phyloP scores from a whole-genome alignment of 2,797 vertebrate species.

The Silurus aristotelis region DNA sequence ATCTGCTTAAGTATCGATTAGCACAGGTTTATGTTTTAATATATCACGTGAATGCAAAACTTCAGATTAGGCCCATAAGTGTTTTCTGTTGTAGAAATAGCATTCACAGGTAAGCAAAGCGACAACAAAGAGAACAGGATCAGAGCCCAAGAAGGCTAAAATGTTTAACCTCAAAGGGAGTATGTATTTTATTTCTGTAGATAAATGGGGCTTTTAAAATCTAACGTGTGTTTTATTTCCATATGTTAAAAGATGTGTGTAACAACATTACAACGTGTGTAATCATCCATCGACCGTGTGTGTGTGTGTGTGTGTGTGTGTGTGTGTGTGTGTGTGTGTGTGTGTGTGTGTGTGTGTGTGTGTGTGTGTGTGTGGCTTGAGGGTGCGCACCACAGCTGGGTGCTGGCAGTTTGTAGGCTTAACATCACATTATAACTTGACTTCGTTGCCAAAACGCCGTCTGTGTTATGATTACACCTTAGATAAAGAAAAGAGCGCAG shows the following conservation, averaged over 20 bases:
- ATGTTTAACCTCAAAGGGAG: not conserved
- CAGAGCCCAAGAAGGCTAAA: not conserved
- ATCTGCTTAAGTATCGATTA: not conserved
- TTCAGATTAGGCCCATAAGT: not conserved
- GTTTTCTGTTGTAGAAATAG: not conserved
- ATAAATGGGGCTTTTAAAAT: not conserved
- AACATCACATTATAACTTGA: not conserved
- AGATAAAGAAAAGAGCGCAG: not conserved
- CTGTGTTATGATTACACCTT: not conserved
- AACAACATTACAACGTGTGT: not conserved
- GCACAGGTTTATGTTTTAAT: not conserved
- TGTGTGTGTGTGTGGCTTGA: too few species aligned
- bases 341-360: not conserved
- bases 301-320: too few species aligned
- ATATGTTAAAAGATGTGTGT: not conserved
- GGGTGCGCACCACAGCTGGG: not conserved
- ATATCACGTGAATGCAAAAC: not conserved
- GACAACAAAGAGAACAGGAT: not conserved
- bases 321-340: conserved; percentile 5
- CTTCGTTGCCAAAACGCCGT: not conserved
- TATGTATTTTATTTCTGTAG: not conserved
- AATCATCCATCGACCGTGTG: not conserved
- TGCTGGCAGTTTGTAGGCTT: not conserved
- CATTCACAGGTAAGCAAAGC: not conserved
- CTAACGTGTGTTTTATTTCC: not conserved